Evolutionary conservation across 2,797 vertebrate species (phyloP), one percentile per base, ranked within the genome.

Genomic region (Cynodonichthys magdalenae): DNA sequence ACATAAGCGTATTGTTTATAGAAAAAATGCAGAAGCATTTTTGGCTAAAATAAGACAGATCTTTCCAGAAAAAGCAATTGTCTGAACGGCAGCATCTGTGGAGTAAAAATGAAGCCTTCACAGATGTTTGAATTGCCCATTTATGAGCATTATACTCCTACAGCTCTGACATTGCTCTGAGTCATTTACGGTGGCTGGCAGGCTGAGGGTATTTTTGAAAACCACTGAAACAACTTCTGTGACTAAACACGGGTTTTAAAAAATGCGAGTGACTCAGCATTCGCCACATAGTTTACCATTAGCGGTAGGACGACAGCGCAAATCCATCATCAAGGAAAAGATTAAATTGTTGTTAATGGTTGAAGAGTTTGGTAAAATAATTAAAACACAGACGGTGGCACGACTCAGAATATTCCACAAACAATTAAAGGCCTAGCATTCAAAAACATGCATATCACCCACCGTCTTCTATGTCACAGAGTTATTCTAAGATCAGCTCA

Each of bases 61-160:
- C 18, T 47, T 24, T 7, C 2, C 12, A 34, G 3, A 58, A 20
- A 31, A 34, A 47, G 14, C 7, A 2, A 15, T 11, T 20, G 29
- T 59, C 28, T 31, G 56, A 18, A 47, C 48, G 18, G 18, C 44
- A 48, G 44, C 56, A 34, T 29, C 15, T 59, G 44, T 39, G 11
- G n/a, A 31, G 12, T 19, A 20, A 19, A 19, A 53, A 53, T 39
- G 18, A 34, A 53, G 27, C 41, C 10, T 4, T 56, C 9, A 56
- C 11, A 56, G 39, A 44, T 56, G 41, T 57, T 36, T 55, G 17
- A 42, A 41, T 54, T 41, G 14, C 4, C 36, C 19, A 55, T 55
- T 55, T 41, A 55, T 10, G 36, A 24, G 5, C 3, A 55, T 55
- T 24, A 41, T 55, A 36, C 53, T 54, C 53, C 34, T 42, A n/a